These are phyloP conservation scores for Pantelozetes paolii DNA, from an alignment of 2,888 invertebrate species.

Conservation along the genomic window DNA sequence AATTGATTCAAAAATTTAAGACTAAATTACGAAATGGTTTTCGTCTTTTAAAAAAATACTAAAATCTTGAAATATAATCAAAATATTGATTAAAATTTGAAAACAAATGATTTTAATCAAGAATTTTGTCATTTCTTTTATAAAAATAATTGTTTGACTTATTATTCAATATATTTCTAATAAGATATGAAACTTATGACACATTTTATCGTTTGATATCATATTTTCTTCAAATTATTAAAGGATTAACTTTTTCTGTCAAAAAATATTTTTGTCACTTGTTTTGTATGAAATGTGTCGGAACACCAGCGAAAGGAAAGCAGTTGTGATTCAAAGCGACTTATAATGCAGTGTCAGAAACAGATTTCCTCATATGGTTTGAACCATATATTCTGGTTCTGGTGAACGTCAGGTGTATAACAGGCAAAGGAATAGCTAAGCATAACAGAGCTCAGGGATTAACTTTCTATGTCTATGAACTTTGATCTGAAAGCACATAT, in stretches of 20 bases:
- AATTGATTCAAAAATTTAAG: too few species aligned
- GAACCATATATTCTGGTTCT: not conserved
- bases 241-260: constrained; percentile 8
- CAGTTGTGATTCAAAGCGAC: constrained; percentile 1
- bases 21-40: too few species aligned
- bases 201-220: too few species aligned
- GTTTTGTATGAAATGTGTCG: not conserved
- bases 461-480: not conserved
- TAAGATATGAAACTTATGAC: too few species aligned
- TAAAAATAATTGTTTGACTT: too few species aligned
- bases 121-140: too few species aligned
- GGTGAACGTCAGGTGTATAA: constrained; percentile 6
- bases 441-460: not conserved
- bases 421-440: too few species aligned
- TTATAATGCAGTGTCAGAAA: constrained; percentile 1
- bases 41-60: too few species aligned
- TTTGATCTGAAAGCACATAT: not conserved
- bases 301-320: not conserved
- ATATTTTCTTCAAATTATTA: constrained; percentile 6
- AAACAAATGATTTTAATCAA: too few species aligned
- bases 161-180: too few species aligned
- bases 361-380: constrained; percentile 13
- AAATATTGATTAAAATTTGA: too few species aligned
- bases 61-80: too few species aligned
- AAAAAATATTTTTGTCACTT: not conserved